Percentiles rank a stretch among this genome's conserved stretches.
Conservation (phyloP, 2,113 vertebrate species). For the Eptesicus fuscus region DNA sequence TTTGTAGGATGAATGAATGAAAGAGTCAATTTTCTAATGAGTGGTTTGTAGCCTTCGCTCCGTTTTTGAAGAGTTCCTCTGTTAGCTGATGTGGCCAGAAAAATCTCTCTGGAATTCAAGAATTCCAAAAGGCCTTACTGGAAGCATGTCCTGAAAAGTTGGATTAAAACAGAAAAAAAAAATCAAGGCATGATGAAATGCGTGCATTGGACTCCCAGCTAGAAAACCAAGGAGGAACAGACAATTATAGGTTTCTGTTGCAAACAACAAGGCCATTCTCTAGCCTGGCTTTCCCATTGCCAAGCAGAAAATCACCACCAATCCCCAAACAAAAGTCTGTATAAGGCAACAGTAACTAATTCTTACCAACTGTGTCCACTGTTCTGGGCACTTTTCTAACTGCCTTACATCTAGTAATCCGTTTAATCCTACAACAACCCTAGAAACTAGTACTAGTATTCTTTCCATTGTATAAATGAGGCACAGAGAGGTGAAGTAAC, state of each 20-base stretch:
- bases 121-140: conserved; percentile 50
- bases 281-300: not conserved
- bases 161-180: conserved; percentile 14
- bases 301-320: not conserved
- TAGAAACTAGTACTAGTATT: not conserved
- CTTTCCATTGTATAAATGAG: not conserved
- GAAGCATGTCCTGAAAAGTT: conserved; percentile 20
- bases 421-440: not conserved
- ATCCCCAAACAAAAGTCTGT: not conserved
- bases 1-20: conserved; percentile 22
- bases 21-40: conserved; percentile 20
- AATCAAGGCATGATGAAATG: conserved; percentile 34
- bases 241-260: not conserved
- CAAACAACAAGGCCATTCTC: conserved; percentile 22
- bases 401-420: not conserved
- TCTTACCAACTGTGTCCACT: not conserved
- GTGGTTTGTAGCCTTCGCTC: not conserved
- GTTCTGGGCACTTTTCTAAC: not conserved
- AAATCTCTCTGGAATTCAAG: conserved; percentile 51
- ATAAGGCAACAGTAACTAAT: not conserved
- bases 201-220: not conserved
- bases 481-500: not conserved
- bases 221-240: conserved; percentile 23
- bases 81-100: conserved; percentile 40
- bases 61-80: conserved; percentile 35